Percentiles rank a stretch among this genome's conserved stretches.
Evolutionary conservation across 2,113 vertebrate species (phyloP).

Genomic region (Garra rufa): DNA sequence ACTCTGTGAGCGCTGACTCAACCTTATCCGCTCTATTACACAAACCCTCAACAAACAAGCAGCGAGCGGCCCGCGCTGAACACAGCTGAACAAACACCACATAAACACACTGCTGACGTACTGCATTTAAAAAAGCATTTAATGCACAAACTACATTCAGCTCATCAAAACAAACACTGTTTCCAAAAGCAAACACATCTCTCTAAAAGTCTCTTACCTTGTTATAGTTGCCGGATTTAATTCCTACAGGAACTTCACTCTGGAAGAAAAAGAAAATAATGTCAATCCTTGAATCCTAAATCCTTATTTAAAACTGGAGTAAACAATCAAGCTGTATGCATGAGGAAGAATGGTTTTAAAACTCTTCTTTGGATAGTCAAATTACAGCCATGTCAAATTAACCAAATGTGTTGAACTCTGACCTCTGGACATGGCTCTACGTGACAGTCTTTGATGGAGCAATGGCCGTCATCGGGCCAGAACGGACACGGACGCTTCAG

Average conservation of each 20-base stretch:
- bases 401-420: constrained; percentile 60
- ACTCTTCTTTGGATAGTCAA: not conserved
- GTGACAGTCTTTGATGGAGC: constrained; percentile 95
- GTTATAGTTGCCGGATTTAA: constrained; percentile 94
- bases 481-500: constrained; percentile 94
- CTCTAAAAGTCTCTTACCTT: constrained; percentile 86
- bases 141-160: too few relatives aligned
- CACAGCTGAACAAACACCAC: not conserved
- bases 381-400: not conserved
- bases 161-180: too few relatives aligned
- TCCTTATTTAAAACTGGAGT: not conserved
- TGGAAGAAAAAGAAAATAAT: constrained; percentile 59
- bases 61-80: not conserved
- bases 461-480: constrained; percentile 93
- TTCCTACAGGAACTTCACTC: constrained; percentile 94
- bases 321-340: not conserved
- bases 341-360: not conserved
- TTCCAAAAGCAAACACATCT: not conserved
- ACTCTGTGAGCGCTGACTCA: not conserved
- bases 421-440: constrained; percentile 97
- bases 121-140: too few relatives aligned
- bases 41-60: constrained; percentile 46
- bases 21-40: constrained; percentile 29
- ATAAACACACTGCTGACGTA: not conserved
- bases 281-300: too few relatives aligned